These are phyloP conservation scores for Autographa pulchrina DNA, from an alignment of 2,888 invertebrate genomes.

Conservation along the genomic window DNA sequence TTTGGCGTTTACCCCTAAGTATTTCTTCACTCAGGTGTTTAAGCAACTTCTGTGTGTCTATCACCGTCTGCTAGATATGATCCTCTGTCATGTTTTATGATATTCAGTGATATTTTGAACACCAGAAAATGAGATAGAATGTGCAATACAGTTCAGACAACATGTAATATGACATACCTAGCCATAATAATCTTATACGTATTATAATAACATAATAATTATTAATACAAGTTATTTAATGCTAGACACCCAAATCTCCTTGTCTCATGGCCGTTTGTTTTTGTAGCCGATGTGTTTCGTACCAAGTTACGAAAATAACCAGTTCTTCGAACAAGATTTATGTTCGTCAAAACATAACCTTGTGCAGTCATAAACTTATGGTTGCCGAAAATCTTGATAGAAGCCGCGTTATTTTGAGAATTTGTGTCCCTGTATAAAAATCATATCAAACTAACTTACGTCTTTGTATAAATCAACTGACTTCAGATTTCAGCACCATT, in stretches of 20 bases:
- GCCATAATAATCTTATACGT: too few relatives aligned
- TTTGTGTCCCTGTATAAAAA: neutral
- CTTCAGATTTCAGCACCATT: neutral
- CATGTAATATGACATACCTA: too few relatives aligned
- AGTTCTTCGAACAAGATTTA: constrained; percentile 40
- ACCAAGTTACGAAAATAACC: constrained; percentile 32
- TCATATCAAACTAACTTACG: neutral
- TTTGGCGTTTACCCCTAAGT: too few relatives aligned
- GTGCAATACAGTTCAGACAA: too few relatives aligned
- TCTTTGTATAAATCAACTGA: neutral
- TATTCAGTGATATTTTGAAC: too few relatives aligned
- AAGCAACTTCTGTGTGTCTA: too few relatives aligned
- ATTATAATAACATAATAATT: neutral
- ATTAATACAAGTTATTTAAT: neutral
- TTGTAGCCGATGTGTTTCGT: constrained; percentile 19
- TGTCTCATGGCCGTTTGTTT: constrained; percentile 26
- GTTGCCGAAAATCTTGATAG: constrained; percentile 10
- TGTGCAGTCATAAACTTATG: constrained; percentile 26
- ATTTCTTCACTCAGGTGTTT: too few relatives aligned
- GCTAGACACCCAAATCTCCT: neutral
- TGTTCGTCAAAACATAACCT: constrained; percentile 31
- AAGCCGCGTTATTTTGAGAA: constrained; percentile 10
- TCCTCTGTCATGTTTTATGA: too few relatives aligned
- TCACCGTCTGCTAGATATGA: too few relatives aligned
- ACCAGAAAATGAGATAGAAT: too few relatives aligned